These are phyloP conservation scores for Sepioteuthis lessoniana DNA, from an alignment of 2,888 invertebrate species.

Conservation along the genomic window DNA sequence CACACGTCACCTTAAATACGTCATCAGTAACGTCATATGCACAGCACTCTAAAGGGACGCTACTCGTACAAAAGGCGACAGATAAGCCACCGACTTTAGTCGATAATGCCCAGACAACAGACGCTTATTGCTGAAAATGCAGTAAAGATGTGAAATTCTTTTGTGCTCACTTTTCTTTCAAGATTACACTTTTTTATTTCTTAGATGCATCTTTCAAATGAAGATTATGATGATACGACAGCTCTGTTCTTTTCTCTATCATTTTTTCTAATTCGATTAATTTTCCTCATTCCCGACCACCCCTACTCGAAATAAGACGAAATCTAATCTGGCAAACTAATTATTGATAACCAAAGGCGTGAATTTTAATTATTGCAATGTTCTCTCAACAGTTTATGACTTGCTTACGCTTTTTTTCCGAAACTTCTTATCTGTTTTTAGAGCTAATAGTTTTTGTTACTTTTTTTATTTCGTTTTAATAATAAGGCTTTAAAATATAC, in stretches of 20 bases:
- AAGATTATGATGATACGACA: not conserved
- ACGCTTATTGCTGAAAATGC: not conserved
- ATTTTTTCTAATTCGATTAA: not conserved
- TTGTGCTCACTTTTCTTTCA: not conserved
- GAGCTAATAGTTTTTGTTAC: too few relatives aligned
- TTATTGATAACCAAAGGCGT: not conserved
- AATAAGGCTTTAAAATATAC: too few relatives aligned
- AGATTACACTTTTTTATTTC: not conserved
- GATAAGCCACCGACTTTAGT: not conserved
- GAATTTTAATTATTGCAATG: not conserved
- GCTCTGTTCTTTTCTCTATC: not conserved
- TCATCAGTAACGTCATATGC: not conserved
- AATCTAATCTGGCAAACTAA: not conserved
- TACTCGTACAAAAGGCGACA: not conserved
- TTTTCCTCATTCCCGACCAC: not conserved
- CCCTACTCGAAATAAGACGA: not conserved
- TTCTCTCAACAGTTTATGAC: not conserved
- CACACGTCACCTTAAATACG: not conserved
- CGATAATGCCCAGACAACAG: not conserved
- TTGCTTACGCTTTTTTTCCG: not conserved
- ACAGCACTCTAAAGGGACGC: not conserved
- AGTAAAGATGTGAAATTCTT: not conserved
- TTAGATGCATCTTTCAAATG: not conserved
- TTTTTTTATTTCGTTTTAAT: too few relatives aligned
- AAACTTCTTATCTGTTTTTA: too few relatives aligned